Conservation (phyloP, 2,797 vertebrate genomes). For the Cyclura pinguis region DNA sequence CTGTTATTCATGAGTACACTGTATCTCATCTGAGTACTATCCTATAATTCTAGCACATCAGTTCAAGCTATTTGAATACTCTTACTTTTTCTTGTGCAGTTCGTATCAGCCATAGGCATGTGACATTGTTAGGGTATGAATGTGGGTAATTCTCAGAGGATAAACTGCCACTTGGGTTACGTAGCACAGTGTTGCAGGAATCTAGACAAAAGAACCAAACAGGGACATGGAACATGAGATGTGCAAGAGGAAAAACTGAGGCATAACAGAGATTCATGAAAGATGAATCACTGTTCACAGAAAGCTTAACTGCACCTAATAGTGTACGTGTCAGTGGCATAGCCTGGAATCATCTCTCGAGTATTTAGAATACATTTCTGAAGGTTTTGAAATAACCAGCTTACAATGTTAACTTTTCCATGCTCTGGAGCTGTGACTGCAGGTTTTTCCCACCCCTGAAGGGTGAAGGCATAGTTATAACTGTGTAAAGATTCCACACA, state of each 20-base stretch:
- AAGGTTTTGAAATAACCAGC: too few relatives aligned
- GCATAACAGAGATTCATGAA: constrained; percentile 10
- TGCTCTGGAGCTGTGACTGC: not conserved
- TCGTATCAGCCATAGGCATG: constrained; percentile 74
- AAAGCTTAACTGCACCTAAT: too few relatives aligned
- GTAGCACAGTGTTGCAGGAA: constrained; percentile 69
- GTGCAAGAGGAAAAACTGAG: not conserved
- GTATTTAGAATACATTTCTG: not conserved
- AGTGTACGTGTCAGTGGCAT: too few relatives aligned
- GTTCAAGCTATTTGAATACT: constrained; percentile 41
- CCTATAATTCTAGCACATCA: not conserved
- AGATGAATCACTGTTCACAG: constrained; percentile 15
- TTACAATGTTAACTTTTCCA: not conserved
- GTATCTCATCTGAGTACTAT: not conserved
- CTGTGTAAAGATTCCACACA: not conserved
- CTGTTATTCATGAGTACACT: not conserved
- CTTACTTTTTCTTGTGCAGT: constrained; percentile 70
- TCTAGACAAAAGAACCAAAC: constrained; percentile 67
- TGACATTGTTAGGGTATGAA: constrained; percentile 66
- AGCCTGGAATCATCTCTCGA: too few relatives aligned
- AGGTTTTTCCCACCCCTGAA: not conserved
- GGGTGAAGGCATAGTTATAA: not conserved
- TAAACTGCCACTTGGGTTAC: constrained; percentile 64
- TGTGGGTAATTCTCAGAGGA: constrained; percentile 66
- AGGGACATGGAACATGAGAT: constrained; percentile 36